Evolutionary conservation across 2,797 vertebrate species (phyloP).

Genomic region (Gephyroberyx darwinii): DNA sequence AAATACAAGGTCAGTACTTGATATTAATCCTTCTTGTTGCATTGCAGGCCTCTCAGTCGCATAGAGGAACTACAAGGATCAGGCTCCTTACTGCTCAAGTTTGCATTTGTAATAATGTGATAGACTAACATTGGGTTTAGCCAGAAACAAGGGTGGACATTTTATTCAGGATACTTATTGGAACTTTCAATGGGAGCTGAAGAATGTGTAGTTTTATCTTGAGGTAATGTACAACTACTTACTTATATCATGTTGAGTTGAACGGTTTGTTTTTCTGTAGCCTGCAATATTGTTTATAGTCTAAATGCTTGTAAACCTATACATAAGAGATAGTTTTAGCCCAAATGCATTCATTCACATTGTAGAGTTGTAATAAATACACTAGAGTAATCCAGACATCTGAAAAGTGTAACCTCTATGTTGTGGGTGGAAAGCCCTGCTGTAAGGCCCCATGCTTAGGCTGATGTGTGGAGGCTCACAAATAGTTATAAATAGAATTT

Average conservation of each 20-base stretch:
- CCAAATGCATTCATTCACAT: neutral
- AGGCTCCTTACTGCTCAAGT: constrained; percentile 30
- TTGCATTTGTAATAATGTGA: constrained; percentile 31
- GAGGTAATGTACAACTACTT: constrained; percentile 50
- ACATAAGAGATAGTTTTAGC: neutral
- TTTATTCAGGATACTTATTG: constrained; percentile 6
- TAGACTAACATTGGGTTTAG: constrained; percentile 22
- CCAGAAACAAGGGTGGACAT: constrained; percentile 37
- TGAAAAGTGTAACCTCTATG: constrained; percentile 32
- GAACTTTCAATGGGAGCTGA: constrained; percentile 2
- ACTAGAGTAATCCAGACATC: constrained; percentile 32
- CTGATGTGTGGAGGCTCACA: constrained; percentile 39
- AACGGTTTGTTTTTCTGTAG: constrained; percentile 39
- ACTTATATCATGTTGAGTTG: constrained; percentile 52
- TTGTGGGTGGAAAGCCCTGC: constrained; percentile 34
- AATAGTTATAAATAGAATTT: constrained; percentile 49
- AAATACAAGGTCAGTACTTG: constrained; percentile 82
- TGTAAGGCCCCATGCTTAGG: constrained; percentile 30
- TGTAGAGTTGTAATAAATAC: constrained; percentile 17
- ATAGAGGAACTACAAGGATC: constrained; percentile 24
- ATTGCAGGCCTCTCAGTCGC: constrained; percentile 52
- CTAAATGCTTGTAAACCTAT: constrained; percentile 27
- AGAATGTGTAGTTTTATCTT: constrained; percentile 49
- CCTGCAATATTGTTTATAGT: constrained; percentile 4
- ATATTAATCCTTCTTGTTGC: constrained; percentile 53